phyloP scores from a whole-genome alignment of 2,888 invertebrate genomes.

The Aspidiotus rigidus region DNA sequence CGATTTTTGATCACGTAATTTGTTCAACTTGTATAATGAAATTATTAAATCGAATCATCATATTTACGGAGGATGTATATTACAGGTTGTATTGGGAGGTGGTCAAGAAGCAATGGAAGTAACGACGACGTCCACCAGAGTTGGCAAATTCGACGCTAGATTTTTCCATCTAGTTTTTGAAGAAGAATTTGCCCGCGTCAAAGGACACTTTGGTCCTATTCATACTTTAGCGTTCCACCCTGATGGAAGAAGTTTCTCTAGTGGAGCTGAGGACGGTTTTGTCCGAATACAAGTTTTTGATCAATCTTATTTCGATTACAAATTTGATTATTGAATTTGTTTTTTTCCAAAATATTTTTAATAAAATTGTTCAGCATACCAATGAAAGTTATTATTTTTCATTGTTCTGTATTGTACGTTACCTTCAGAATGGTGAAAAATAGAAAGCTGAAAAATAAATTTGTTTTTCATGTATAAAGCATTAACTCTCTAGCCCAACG shows the following conservation, averaged over 20 bases:
- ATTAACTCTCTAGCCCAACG: too few species aligned
- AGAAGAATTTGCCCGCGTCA: conserved; percentile 94
- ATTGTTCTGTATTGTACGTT: too few species aligned
- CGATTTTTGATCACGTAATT: conserved; percentile 81
- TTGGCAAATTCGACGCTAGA: conserved; percentile 92
- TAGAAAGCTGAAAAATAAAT: too few species aligned
- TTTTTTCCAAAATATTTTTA: too few species aligned
- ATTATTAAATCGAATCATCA: neutral
- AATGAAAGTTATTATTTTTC: too few species aligned
- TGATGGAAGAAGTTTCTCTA: conserved; percentile 90
- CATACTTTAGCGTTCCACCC: conserved; percentile 98
- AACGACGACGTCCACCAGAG: conserved; percentile 83
- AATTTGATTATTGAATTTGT: conserved; percentile 64
- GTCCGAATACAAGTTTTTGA: conserved; percentile 93
- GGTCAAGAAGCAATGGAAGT: conserved; percentile 99
- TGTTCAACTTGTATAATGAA: neutral
- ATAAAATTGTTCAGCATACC: too few species aligned
- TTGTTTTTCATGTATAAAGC: too few species aligned
- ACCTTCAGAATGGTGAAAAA: too few species aligned
- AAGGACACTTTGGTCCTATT: conserved; percentile 99
- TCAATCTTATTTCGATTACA: conserved; percentile 90
- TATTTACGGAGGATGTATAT: neutral
- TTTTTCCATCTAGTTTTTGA: conserved; percentile 94
- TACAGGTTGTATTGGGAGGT: conserved; percentile 81
- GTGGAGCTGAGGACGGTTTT: conserved; percentile 98